Evolutionary conservation across 2,113 vertebrate genomes (phyloP), one percentile per base, ranked within the genome.

Genomic region (Gobio gobio): DNA sequence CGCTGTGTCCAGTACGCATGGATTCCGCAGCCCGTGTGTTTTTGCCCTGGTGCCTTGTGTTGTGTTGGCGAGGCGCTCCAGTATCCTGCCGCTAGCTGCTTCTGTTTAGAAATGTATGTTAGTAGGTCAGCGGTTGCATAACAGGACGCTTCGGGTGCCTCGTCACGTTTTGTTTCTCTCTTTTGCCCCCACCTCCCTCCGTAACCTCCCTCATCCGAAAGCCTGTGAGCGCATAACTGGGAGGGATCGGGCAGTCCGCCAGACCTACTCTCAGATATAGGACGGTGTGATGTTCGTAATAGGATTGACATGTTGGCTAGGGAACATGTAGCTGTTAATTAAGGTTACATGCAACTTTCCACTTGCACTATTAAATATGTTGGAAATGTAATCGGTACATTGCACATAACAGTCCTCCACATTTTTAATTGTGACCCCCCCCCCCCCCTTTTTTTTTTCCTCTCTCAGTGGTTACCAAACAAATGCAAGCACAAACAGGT

Each of bases 51-150:
- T 89, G 90, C 83, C 91, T 90, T 89, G 85, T 92, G 93, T 94
- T 91, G 91, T 92, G 92, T 91, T 92, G 84, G 88, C 82, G 86
- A 91, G 85, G 82, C 87, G 91, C 92, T 91, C 89, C 90, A 87
- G 33, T 89, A 91, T 83, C 89, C 90, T 91, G 86, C 82, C 86
- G 88, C 88, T 90, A 84, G 90, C 91, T 79, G 90, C 73, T 85
- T 43, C 89, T 86, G 89, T 91, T 90, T 91, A 91, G 88, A 92
- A 94, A 95, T 95, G 92, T 95, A 93, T 95, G 95, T 95, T 95
- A 95, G 95, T 95, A 94, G 95, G 95, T 95, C 95, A 95, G 92
- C 88, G 89, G 94, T 95, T 95, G 94, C 95, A 94, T 95, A 95
- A 95, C 93, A 94, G 88, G 91, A 90, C 90, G 91, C 94, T 94